A percentile compares a stretch with the other conserved stretches of the same genome.
These are phyloP conservation scores for Tricholauxania praeusta DNA, from an alignment of 2,888 invertebrate species.

Conservation along the genomic window DNA sequence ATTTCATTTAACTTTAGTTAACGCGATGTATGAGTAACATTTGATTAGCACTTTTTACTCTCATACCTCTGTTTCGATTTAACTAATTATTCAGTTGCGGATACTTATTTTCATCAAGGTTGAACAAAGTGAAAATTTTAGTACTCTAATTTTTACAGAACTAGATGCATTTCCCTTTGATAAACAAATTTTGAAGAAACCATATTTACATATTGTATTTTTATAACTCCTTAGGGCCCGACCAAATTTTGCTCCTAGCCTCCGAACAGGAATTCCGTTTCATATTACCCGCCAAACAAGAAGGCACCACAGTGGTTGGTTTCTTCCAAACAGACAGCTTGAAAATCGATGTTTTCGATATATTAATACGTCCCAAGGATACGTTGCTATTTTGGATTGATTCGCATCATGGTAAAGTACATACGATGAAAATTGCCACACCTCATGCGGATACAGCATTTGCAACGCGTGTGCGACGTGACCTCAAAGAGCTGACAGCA, in stretches of 20 bases:
- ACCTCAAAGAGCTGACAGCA: conserved; percentile 63
- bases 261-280: conserved; percentile 68
- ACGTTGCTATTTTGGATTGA: conserved; percentile 68
- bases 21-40: no score
- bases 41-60: no score
- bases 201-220: neutral
- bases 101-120: no score
- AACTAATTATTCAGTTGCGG: no score
- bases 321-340: conserved; percentile 76
- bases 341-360: conserved; percentile 73
- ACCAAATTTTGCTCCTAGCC: conserved; percentile 65
- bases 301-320: conserved; percentile 71
- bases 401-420: conserved; percentile 67
- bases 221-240: conserved; percentile 51
- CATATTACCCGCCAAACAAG: conserved; percentile 64
- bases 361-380: conserved; percentile 71
- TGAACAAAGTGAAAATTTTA: no score
- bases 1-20: no score
- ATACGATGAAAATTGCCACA: conserved; percentile 66
- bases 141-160: neutral
- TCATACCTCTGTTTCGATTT: no score
- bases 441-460: conserved; percentile 58
- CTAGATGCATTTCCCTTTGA: no score
- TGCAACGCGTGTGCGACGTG: conserved; percentile 55
- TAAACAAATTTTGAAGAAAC: no score